Evolutionary conservation across 2,113 vertebrate species (phyloP).

Genomic region (Ia io): DNA sequence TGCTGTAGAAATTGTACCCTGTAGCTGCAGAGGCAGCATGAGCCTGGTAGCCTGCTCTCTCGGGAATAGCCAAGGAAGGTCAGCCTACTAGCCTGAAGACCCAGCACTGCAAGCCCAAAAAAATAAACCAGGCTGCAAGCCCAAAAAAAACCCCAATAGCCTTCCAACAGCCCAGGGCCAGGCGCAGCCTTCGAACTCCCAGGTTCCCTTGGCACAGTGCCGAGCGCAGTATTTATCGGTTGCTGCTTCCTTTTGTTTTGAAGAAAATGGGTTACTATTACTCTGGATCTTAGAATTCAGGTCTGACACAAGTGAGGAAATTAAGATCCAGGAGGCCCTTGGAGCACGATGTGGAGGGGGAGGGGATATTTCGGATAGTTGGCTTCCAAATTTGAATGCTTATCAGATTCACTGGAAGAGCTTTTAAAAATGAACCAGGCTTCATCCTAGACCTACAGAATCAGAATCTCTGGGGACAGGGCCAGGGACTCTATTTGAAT

Average conservation of each 20-base stretch:
- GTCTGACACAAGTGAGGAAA: neutral
- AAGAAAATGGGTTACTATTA: neutral
- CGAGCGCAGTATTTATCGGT: neutral
- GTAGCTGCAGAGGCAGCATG: neutral
- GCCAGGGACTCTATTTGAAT: neutral
- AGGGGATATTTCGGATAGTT: neutral
- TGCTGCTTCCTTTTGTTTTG: neutral
- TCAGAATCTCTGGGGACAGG: neutral
- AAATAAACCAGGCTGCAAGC: neutral
- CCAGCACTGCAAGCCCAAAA: constrained; percentile 7
- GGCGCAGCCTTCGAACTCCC: neutral
- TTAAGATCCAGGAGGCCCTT: neutral
- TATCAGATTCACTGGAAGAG: neutral
- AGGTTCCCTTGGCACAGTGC: neutral
- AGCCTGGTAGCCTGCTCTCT: neutral
- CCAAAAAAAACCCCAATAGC: neutral
- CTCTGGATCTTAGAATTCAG: neutral
- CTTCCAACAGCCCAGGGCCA: neutral
- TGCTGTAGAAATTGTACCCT: neutral
- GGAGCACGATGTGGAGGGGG: neutral
- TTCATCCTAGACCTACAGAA: neutral
- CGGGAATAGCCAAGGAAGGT: constrained; percentile 37
- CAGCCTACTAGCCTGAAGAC: constrained; percentile 46
- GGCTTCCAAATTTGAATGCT: neutral
- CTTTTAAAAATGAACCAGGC: neutral